Evolutionary conservation across 2,888 invertebrate species (phyloP).

Genomic region (Drosophila dives): DNA sequence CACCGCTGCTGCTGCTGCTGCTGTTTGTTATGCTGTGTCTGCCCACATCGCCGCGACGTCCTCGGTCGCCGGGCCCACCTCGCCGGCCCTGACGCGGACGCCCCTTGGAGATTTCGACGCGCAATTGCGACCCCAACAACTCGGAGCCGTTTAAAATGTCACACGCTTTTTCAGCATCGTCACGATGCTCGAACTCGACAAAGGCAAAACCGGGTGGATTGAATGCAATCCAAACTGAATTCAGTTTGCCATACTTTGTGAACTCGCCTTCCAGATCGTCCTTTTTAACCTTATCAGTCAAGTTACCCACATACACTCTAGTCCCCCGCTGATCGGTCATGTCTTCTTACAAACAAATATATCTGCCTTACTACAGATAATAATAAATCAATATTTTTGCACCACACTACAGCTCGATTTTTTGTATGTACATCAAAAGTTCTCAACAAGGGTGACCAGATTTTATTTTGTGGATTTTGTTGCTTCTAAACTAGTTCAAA

Average conservation of each 20-base stretch:
- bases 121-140: slow-evolving; percentile 93
- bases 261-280: slow-evolving; percentile 96
- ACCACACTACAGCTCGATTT: slow-evolving; percentile 61
- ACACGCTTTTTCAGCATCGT: slow-evolving; percentile 95
- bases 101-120: slow-evolving; percentile 95
- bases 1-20: slow-evolving; percentile 79
- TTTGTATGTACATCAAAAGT: slow-evolving; percentile 77
- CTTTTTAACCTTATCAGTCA: slow-evolving; percentile 94
- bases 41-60: slow-evolving; percentile 85
- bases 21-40: slow-evolving; percentile 86
- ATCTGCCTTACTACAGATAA: slow-evolving; percentile 50
- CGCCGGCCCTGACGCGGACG: slow-evolving; percentile 90
- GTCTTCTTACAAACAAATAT: slow-evolving; percentile 56
- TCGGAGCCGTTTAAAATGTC: slow-evolving; percentile 93
- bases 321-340: slow-evolving; percentile 87
- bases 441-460: slow-evolving; percentile 57
- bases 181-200: slow-evolving; percentile 95
- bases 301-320: slow-evolving; percentile 95
- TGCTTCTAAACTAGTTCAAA: slow-evolving; percentile 15
- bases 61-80: slow-evolving; percentile 85
- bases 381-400: slow-evolving; percentile 72
- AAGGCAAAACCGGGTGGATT: slow-evolving; percentile 98
- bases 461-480: slow-evolving; percentile 1
- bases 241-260: slow-evolving; percentile 95
- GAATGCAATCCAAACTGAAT: slow-evolving; percentile 96